Percentiles rank a stretch among this genome's conserved stretches.
phyloP scores from a whole-genome alignment of 2,888 invertebrate species.

The Pyralis farinalis region DNA sequence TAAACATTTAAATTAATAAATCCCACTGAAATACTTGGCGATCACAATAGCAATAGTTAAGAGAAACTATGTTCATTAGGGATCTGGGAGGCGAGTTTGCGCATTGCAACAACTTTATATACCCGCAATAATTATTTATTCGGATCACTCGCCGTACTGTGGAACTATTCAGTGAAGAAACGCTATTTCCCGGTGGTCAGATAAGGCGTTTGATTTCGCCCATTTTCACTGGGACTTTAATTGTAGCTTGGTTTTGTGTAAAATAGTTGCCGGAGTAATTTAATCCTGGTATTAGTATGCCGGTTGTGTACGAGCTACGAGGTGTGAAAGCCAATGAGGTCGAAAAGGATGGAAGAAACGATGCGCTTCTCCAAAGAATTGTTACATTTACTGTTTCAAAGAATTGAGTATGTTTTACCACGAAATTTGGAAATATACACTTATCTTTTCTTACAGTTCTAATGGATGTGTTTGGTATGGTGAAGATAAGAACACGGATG shows the following conservation, averaged over 20 bases:
- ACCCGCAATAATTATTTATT: constrained; percentile 78
- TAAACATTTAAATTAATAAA: background rate
- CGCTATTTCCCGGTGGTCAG: constrained; percentile 76
- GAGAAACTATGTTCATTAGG: constrained; percentile 68
- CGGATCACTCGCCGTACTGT: constrained; percentile 70
- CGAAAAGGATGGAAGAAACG: constrained; percentile 22
- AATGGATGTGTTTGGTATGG: too few species aligned
- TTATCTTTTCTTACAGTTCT: too few species aligned
- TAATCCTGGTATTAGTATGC: constrained; percentile 75
- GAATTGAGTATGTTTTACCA: too few species aligned
- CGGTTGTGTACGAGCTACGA: constrained; percentile 55
- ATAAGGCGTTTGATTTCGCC: constrained; percentile 80
- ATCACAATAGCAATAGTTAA: constrained; percentile 41
- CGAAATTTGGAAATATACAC: too few species aligned
- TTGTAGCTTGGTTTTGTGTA: constrained; percentile 80
- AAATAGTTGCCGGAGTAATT: constrained; percentile 79
- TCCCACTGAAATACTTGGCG: constrained; percentile 17
- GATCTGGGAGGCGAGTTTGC: constrained; percentile 44
- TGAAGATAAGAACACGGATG: too few species aligned
- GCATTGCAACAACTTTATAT: constrained; percentile 65
- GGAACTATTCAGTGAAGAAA: constrained; percentile 77
- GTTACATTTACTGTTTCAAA: too few species aligned
- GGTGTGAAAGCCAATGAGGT: constrained; percentile 50
- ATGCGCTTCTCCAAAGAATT: constrained; percentile 23
- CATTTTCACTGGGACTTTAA: constrained; percentile 76